Base-by-base conservation (phyloP, 1,140 invertebrate species). In the Drosophila repleta region DNA sequence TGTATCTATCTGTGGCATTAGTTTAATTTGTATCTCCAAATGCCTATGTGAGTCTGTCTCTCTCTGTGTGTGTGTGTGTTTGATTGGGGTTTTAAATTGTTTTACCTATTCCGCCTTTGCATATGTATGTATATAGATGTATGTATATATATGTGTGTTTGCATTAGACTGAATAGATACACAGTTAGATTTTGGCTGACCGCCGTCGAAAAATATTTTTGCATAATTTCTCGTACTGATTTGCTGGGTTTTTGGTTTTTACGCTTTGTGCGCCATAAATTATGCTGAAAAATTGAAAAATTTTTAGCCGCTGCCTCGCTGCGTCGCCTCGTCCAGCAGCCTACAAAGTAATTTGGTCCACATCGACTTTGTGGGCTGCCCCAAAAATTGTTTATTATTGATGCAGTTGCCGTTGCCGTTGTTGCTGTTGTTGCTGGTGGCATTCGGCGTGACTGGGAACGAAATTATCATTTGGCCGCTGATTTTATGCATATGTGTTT, bases 151-250 rank as follows among this genome's bases (percentile, higher is more conserved):
- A 37, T 17, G n/a, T 15, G 0, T 15, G 39, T 17, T 17, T 21
- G 5, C 2, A 24, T n/a, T 5, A 20, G 11, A 43, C 24, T 39
- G 49, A 20, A 41, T 32, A 53, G 17, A 60, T 74, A 48, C 48
- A 18, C 29, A 70, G 41, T 48, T 60, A 64, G 60, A 60, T 72
- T 51, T 64, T 49, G 48, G 49, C 66, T 65, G 65, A 68, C 74
- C 74, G 60, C 77, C 35, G 65, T 60, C 65, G 55, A 53, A 61
- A 76, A 72, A 87, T 79, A 88, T 73, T 87, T 87, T 87, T 87
- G 83, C 83, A 87, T 87, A 83, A 88, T 87, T 87, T 83, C 82
- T 68, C 55, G 24, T 58, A 79, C 67, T 83, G 83, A 87, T 88
- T 87, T 82, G 65, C 51, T 70, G 72, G 79, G 53, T 70, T 76